phyloP scores from a whole-genome alignment of 2,113 vertebrate genomes.

The Semnornis frantzii region DNA sequence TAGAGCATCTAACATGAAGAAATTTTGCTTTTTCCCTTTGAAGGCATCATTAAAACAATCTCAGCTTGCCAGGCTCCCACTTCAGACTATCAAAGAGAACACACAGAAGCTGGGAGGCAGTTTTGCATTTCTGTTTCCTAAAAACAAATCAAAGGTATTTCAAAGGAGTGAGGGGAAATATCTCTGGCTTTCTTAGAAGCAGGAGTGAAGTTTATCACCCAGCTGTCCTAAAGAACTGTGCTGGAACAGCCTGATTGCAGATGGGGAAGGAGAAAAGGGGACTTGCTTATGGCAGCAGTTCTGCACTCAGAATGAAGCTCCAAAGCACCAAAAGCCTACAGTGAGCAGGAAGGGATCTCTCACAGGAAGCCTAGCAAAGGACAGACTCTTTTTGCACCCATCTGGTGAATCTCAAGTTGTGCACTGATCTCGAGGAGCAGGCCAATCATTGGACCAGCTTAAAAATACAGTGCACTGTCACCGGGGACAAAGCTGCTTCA shows the following conservation, averaged over 20 bases:
- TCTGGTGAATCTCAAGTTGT: neutral
- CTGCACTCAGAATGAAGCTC: neutral
- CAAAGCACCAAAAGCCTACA: neutral
- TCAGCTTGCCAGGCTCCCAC: neutral
- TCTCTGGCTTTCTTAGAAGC: constrained; percentile 15
- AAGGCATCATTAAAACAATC: neutral
- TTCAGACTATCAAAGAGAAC: neutral
- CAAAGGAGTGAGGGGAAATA: neutral
- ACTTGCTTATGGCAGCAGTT: neutral
- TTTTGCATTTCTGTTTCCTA: neutral
- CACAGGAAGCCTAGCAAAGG: neutral
- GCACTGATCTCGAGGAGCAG: neutral
- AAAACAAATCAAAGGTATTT: neutral
- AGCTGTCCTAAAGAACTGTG: neutral
- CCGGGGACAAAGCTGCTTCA: neutral
- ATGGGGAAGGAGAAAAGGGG: neutral
- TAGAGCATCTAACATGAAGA: neutral
- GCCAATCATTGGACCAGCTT: neutral
- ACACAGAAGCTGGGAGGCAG: neutral
- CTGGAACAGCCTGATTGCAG: neutral
- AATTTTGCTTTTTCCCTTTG: neutral
- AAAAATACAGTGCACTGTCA: neutral
- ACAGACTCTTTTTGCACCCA: neutral
- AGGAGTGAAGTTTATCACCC: neutral
- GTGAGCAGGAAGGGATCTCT: neutral